Conservation (phyloP, 2,797 vertebrate genomes). For the Myioborus melanocephalus region DNA sequence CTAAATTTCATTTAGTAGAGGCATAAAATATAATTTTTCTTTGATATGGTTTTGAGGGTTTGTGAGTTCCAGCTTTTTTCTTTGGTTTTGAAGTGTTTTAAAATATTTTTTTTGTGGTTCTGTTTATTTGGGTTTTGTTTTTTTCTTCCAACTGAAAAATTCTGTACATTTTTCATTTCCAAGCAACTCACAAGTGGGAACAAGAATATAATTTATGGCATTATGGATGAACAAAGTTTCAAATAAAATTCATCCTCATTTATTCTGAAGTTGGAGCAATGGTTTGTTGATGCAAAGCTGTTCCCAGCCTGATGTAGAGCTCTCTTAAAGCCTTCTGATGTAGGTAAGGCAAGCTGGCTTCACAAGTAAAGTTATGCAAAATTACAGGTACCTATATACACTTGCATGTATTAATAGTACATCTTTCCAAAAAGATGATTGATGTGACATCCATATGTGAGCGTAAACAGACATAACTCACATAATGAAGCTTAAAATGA, state of each 20-base stretch:
- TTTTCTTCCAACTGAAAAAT: background rate
- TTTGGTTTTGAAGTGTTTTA: background rate
- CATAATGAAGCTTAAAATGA: background rate
- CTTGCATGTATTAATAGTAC: background rate
- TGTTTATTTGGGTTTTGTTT: background rate
- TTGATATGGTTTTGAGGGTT: background rate
- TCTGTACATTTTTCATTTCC: background rate
- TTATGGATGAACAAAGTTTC: background rate
- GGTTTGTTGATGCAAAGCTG: background rate
- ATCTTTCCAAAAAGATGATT: background rate
- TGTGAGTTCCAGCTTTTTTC: background rate
- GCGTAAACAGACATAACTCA: background rate
- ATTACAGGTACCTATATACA: background rate
- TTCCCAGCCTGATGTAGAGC: background rate
- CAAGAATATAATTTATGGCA: background rate
- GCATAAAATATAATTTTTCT: background rate
- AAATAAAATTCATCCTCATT: background rate
- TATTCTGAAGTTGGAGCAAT: background rate
- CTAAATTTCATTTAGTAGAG: background rate
- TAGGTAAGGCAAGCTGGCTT: background rate
- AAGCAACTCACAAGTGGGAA: background rate
- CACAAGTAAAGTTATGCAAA: background rate
- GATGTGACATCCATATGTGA: background rate
- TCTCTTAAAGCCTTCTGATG: background rate
- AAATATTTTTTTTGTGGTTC: background rate